Evolutionary conservation across 2,113 vertebrate species (phyloP).

Genomic region (Arothron firmamentum): DNA sequence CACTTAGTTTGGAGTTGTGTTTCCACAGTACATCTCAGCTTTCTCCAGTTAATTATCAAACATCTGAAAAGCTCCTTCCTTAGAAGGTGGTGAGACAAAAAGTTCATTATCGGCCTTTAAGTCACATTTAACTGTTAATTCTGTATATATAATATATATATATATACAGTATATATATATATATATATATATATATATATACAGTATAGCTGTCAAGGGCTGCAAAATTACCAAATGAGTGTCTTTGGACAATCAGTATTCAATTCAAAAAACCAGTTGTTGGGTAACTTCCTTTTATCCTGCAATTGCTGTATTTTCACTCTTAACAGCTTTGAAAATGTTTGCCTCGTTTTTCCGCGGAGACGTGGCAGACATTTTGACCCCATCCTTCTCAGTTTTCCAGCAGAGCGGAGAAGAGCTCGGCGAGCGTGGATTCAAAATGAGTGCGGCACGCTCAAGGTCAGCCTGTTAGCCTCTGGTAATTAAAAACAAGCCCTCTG

Average conservation of each 20-base stretch:
- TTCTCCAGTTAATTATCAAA: slow-evolving; percentile 26
- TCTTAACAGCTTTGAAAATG: background rate
- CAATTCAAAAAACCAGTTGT: too few relatives aligned
- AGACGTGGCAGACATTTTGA: slow-evolving; percentile 14
- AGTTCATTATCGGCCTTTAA: too few relatives aligned
- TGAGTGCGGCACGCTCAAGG: slow-evolving; percentile 80
- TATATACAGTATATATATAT: too few relatives aligned
- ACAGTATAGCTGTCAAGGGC: too few relatives aligned
- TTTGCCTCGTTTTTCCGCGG: too few relatives aligned
- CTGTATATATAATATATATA: too few relatives aligned
- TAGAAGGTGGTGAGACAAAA: background rate
- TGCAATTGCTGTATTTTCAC: too few relatives aligned
- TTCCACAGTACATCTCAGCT: slow-evolving; percentile 56
- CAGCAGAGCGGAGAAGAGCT: slow-evolving; percentile 72
- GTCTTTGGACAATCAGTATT: too few relatives aligned
- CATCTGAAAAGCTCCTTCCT: slow-evolving; percentile 20
- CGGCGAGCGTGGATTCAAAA: slow-evolving; percentile 78
- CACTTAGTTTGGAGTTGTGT: background rate
- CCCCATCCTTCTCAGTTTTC: slow-evolving; percentile 52
- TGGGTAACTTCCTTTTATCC: too few relatives aligned
- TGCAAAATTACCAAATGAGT: too few relatives aligned
- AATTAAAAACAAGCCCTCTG: slow-evolving; percentile 89
- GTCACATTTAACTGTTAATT: too few relatives aligned
- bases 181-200: too few relatives aligned
- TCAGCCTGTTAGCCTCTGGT: slow-evolving; percentile 84